phyloP scores from a whole-genome alignment of 2,113 vertebrate species.

The Burhinus bistriatus region DNA sequence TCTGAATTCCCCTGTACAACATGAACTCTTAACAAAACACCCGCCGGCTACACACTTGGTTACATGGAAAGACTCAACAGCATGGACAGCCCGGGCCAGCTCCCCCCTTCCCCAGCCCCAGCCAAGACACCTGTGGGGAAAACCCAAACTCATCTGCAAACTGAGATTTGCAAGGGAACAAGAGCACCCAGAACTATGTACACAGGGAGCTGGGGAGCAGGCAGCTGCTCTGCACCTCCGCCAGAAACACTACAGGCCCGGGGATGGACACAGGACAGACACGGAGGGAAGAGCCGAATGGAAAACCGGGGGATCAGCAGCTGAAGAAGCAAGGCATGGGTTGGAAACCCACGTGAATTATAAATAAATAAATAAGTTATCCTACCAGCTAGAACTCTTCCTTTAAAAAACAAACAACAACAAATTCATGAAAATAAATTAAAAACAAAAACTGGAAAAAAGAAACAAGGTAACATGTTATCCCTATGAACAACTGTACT shows the following conservation, averaged over 20 bases:
- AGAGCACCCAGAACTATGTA: slow-evolving; percentile 7
- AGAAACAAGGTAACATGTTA: slow-evolving; percentile 33
- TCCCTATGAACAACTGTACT: slow-evolving; percentile 73
- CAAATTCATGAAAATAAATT: slow-evolving; percentile 74
- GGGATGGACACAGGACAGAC: slow-evolving; percentile 32
- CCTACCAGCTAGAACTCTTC: slow-evolving; percentile 63
- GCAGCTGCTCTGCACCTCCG: slow-evolving; percentile 10
- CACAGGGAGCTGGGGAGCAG: slow-evolving; percentile 16
- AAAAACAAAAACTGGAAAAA: slow-evolving; percentile 27
- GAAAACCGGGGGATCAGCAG: slow-evolving; percentile 44
- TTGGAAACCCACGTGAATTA: slow-evolving; percentile 76
- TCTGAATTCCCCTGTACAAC: slow-evolving; percentile 81
- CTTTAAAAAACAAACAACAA: not conserved
- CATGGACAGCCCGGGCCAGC: slow-evolving; percentile 23
- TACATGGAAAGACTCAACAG: slow-evolving; percentile 64
- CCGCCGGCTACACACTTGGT: slow-evolving; percentile 63
- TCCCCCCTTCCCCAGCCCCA: slow-evolving; percentile 22
- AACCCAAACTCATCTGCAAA: slow-evolving; percentile 34
- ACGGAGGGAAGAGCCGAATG: not conserved
- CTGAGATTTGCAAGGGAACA: not conserved
- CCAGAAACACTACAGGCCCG: not conserved
- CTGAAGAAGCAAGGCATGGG: slow-evolving; percentile 81
- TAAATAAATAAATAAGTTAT: slow-evolving; percentile 95
- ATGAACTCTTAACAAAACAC: slow-evolving; percentile 75
- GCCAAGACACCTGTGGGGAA: not conserved